Evolutionary conservation across 2,797 vertebrate genomes (phyloP).

Genomic region (Hippocampus kuda): DNA sequence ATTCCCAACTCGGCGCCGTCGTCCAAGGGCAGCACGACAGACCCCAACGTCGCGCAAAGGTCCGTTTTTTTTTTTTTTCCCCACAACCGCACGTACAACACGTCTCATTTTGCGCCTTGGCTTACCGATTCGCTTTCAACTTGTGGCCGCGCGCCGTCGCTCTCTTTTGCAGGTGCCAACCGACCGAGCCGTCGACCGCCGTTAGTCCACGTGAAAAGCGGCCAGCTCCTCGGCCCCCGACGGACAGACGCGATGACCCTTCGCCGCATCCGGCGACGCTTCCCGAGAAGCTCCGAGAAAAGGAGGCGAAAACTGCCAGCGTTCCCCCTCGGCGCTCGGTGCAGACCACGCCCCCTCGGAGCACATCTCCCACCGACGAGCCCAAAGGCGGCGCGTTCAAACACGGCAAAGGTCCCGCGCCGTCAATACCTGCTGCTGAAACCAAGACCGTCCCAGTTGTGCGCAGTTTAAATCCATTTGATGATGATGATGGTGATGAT

Average conservation of each 20-base stretch:
- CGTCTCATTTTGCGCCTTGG: too few species aligned
- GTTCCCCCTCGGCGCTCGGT: slow-evolving; percentile 31
- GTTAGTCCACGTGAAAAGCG: slow-evolving; percentile 41
- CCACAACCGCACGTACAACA: too few species aligned
- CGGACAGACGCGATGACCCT: slow-evolving; percentile 9
- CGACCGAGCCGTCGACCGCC: neutral
- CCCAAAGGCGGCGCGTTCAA: slow-evolving; percentile 17
- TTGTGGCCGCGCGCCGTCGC: neutral
- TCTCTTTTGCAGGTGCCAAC: slow-evolving; percentile 33
- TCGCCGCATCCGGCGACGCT: slow-evolving; percentile 7
- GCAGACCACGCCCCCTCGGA: slow-evolving; percentile 32
- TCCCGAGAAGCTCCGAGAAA: slow-evolving; percentile 20
- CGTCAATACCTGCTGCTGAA: slow-evolving; percentile 32
- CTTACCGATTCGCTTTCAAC: neutral
- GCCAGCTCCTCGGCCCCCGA: slow-evolving; percentile 48
- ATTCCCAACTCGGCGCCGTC: slow-evolving; percentile 14
- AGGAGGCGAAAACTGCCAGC: slow-evolving; percentile 26
- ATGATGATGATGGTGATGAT: slow-evolving; percentile 44
- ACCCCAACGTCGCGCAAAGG: slow-evolving; percentile 67
- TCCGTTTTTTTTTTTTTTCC: slow-evolving; percentile 45
- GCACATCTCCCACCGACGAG: slow-evolving; percentile 6
- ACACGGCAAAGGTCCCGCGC: slow-evolving; percentile 51
- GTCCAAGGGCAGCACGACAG: slow-evolving; percentile 11
- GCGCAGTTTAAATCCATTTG: slow-evolving; percentile 52
- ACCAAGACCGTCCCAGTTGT: neutral